Evolutionary conservation across 2,888 invertebrate genomes (phyloP), one percentile per base, ranked within the genome.

Genomic region (Zaprionus obscuricornis): DNA sequence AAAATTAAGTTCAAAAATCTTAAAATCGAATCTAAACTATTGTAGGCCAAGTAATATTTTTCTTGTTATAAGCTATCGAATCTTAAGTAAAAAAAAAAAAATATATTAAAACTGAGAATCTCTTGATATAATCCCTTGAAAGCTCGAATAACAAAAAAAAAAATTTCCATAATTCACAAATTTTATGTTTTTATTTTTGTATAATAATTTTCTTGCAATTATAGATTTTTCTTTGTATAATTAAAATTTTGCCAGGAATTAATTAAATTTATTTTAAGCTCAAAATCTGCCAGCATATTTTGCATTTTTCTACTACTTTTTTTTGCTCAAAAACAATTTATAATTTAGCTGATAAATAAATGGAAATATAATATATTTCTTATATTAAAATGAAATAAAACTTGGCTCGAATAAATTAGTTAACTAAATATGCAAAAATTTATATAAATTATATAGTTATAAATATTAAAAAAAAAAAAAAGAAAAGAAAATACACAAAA

Each of bases 31-130:
- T 5, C 34, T 29, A 57, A 51, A 24, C 59, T 59, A 34, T 29
- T 3, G 14, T 81, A 67, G 78, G 82, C 82, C 78, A 82, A 79
- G 59, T 85, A 82, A n/a, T n/a, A n/a, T n/a, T n/a, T n/a, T n/a
- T n/a, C n/a, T 31, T 39, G 66, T 18, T 58, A 6, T 79, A 85
- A 78, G 83, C 66, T 66, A 55, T 33, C 37, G 13, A 7, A 7
- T 16, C 37, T 31, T 66, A 73, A 67, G 68, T 27, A 64, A 57
- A 72, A n/a, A n/a, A n/a, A n/a, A n/a, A n/a, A n/a, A n/a, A n/a
- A n/a, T n/a, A 39, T 1, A 18, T 29, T 16, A 26, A 27, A 47
- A 39, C 51, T 60, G 42, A 39, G 47, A 74, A 65, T 60, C 59
- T 66, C 57, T 26, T 54, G 37, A 57, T 75, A 79, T 65, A 74